phyloP scores from a whole-genome alignment of 2,113 vertebrate genomes.

The Chionomys nivalis region DNA sequence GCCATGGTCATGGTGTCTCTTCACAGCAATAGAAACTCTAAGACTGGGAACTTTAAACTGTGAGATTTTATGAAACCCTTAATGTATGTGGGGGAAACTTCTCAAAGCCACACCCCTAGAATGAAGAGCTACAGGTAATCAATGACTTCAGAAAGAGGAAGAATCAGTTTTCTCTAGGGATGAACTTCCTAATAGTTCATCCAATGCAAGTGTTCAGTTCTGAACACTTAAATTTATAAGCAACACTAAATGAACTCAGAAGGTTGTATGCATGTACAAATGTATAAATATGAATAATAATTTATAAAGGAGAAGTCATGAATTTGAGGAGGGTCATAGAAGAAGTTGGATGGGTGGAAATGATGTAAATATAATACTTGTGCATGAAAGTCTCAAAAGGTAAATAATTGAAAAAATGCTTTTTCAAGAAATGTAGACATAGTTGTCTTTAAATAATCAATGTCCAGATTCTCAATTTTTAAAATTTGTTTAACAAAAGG shows the following conservation, averaged over 20 bases:
- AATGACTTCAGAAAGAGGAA: background rate
- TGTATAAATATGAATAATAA: background rate
- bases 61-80: background rate
- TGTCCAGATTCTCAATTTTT: background rate
- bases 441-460: background rate
- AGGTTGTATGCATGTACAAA: background rate
- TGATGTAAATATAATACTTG: background rate
- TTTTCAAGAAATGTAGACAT: background rate
- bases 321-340: background rate
- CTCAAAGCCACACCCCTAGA: background rate
- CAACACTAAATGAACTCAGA: background rate
- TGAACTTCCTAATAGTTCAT: background rate
- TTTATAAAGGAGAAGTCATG: background rate
- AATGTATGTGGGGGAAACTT: background rate
- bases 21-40: background rate
- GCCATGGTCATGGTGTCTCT: background rate
- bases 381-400: background rate
- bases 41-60: background rate
- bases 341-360: background rate
- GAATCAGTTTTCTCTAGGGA: background rate
- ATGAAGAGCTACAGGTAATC: background rate
- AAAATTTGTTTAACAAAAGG: background rate
- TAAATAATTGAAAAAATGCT: background rate
- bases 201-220: background rate
- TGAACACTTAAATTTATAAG: background rate